Evolutionary conservation across 92 coral and sea anemone genomes (phyloP), one percentile per base, ranked within the genome.

Genomic region (Epizoanthus fatuus): DNA sequence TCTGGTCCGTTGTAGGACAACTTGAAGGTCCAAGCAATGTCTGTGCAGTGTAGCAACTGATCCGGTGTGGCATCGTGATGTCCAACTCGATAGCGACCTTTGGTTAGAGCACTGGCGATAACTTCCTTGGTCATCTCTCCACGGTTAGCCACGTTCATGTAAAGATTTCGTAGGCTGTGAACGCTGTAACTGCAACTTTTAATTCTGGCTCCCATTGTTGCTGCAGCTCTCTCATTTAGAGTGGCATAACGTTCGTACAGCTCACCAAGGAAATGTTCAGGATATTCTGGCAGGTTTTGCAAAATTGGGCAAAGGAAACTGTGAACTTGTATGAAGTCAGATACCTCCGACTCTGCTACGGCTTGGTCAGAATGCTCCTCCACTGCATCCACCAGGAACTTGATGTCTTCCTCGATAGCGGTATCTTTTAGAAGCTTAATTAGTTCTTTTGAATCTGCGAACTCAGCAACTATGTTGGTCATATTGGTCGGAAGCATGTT

Each of bases 291-390:
- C n/a, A 25, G 80, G 63, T 63, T 81, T 42, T 81, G 83, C 3
- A 94, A 40, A 51, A 96, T 67, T 37, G 75, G 87, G 47, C 93
- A 87, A 25, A 94, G 64, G 83, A 96, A 96, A n/a, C 99, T 86
- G 80, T 96, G 99, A 5, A 91, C 96, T 58, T 94, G 98, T 38
- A 96, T 96, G 57, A 96, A 92, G 73, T 96, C 90, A 2, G 99
- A 96, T 53, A 96, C 99, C 1, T 82, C 86, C 7, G 99, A 90
- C 72, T 92, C 99, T 8, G 95, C 94, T 53, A 96, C 94, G 71
- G 95, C 86, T 68, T 94, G 98, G 35, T 96, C 99, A 10, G 99
- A 96, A 86, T 94, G 99, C 77, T 96, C 99, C 74, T 96, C 99
- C 7, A 96, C 99, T 57, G 98, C 99, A 77, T 96, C 99, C 51